A percentile compares a stretch with the other conserved stretches of the same genome.
phyloP scores from a whole-genome alignment of 2,797 vertebrate species.

The Lutjanus campechanus region DNA sequence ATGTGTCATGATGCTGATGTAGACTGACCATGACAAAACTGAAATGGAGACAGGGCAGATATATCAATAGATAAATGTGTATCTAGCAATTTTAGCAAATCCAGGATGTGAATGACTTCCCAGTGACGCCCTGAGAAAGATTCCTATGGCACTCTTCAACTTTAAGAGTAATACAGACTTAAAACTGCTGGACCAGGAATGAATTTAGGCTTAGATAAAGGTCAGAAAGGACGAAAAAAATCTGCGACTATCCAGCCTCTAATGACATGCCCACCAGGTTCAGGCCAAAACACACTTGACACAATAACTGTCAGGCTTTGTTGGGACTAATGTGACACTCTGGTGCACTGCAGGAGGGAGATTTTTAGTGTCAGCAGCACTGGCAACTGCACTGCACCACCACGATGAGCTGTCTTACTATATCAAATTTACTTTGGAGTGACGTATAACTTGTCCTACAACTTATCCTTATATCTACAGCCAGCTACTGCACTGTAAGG shows the following conservation, averaged over 20 bases:
- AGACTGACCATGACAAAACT: neutral
- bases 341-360: slow-evolving; percentile 43
- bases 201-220: neutral
- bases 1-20: neutral
- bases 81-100: slow-evolving; percentile 1
- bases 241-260: neutral
- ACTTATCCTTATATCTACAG: neutral
- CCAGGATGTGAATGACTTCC: slow-evolving; percentile 6
- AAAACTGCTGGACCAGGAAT: neutral
- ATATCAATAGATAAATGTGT: neutral
- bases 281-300: slow-evolving; percentile 18
- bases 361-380: slow-evolving; percentile 44
- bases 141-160: slow-evolving; percentile 28
- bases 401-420: neutral
- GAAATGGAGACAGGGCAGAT: neutral
- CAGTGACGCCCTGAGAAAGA: slow-evolving; percentile 34
- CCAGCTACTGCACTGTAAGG: neutral
- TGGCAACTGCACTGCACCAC: slow-evolving; percentile 56
- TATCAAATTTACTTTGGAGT: slow-evolving; percentile 36
- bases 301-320: slow-evolving; percentile 17
- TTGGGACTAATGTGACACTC: slow-evolving; percentile 17
- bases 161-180: neutral
- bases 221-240: neutral
- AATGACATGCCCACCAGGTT: slow-evolving; percentile 36
- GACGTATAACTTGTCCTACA: slow-evolving; percentile 1